phyloP scores from a whole-genome alignment of 2,888 invertebrate genomes.

The Odiellus spinosus region DNA sequence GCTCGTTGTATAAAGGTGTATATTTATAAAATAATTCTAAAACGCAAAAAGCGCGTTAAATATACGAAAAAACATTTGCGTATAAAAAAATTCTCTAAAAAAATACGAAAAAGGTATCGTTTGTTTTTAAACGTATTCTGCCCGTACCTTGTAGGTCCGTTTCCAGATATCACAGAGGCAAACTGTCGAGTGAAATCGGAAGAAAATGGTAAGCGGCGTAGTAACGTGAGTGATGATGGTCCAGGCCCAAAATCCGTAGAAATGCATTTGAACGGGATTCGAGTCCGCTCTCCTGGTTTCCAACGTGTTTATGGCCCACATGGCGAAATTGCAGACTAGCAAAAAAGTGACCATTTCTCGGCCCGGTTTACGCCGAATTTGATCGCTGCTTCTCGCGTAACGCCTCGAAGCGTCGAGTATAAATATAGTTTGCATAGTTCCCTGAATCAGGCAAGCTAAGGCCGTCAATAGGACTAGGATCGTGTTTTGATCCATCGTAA shows the following conservation, averaged over 20 bases:
- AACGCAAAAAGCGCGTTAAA: no score
- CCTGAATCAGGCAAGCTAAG: constrained; percentile 68
- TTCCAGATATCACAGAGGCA: constrained; percentile 95
- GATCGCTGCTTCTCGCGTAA: constrained; percentile 60
- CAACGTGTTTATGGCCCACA: constrained; percentile 63
- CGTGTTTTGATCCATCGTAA: constrained; percentile 44
- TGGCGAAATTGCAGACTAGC: constrained; percentile 31
- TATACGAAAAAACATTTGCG: no score
- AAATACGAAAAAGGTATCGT: no score
- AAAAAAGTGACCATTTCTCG: constrained; percentile 85
- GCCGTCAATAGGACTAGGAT: constrained; percentile 55
- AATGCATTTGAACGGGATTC: constrained; percentile 76
- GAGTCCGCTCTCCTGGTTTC: constrained; percentile 81
- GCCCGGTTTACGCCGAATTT: constrained; percentile 72
- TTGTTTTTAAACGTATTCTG: constrained; percentile 14
- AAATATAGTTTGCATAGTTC: constrained; percentile 33
- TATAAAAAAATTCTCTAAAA: no score
- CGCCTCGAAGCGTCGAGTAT: constrained; percentile 75
- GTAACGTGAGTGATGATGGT: constrained; percentile 87
- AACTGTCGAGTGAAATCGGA: constrained; percentile 85
- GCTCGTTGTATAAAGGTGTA: no score
- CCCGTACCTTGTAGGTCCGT: constrained; percentile 59
- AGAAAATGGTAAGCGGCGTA: constrained; percentile 85
- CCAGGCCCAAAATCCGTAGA: constrained; percentile 89
- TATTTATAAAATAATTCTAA: no score